phyloP scores from a whole-genome alignment of 2,797 vertebrate genomes.

The Acestrorhynchus altus region DNA sequence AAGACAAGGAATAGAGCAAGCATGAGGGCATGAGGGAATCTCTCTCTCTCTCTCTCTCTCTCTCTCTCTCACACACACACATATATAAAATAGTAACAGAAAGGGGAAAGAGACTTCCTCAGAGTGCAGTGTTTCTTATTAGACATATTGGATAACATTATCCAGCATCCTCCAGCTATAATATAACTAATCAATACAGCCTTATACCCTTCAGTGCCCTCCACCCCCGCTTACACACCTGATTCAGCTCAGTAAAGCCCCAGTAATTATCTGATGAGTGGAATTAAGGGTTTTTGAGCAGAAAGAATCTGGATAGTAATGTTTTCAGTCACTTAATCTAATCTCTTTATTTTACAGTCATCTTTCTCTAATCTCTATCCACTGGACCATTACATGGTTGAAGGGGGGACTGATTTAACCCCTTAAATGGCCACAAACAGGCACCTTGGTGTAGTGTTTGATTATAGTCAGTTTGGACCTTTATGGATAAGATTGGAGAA shows the following conservation, averaged over 20 bases:
- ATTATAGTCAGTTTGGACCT: too few species aligned
- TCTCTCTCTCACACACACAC: not conserved
- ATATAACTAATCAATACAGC: not conserved
- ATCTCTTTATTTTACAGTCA: too few species aligned
- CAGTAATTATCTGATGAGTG: constrained; percentile 4
- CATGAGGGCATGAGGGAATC: constrained; percentile 21
- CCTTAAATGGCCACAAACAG: too few species aligned
- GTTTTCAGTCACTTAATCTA: not conserved
- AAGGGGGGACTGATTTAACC: too few species aligned
- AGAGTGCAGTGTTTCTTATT: not conserved
- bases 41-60: not conserved
- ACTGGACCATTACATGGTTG: too few species aligned
- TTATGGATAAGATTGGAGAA: too few species aligned
- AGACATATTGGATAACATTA: not conserved
- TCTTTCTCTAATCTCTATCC: too few species aligned
- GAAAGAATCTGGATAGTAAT: not conserved
- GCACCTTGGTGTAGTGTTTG: not conserved
- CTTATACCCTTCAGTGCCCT: not conserved
- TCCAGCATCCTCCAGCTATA: not conserved
- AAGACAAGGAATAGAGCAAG: constrained; percentile 23
- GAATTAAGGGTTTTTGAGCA: not conserved
- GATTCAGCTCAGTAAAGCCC: not conserved
- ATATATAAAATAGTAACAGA: not conserved
- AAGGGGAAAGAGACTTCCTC: not conserved
- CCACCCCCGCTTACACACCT: not conserved